Conservation (phyloP, 1,140 invertebrate genomes). For the Papilio polytes region DNA sequence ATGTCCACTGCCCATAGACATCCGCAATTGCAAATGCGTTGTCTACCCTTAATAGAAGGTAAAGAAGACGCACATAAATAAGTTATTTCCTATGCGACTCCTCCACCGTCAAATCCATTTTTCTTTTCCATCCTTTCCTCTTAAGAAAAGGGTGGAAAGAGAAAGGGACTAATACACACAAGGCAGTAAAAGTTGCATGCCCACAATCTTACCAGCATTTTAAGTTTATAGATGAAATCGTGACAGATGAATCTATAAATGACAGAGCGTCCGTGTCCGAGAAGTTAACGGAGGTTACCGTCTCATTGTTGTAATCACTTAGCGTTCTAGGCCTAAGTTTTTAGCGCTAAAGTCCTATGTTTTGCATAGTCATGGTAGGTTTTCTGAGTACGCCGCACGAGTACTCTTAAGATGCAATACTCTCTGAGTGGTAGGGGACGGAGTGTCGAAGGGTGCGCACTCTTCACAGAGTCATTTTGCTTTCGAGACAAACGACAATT, state of each 20-base stretch:
- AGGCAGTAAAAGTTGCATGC: background rate
- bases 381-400: background rate
- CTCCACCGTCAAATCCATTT: too few relatives aligned
- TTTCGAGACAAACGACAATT: constrained; percentile 29
- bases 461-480: constrained; percentile 26
- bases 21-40: too few relatives aligned
- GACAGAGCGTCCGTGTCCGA: background rate
- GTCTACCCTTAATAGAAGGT: too few relatives aligned
- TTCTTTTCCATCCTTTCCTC: too few relatives aligned
- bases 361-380: background rate
- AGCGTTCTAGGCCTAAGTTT: background rate
- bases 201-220: background rate
- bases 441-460: constrained; percentile 21
- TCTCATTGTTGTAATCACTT: constrained; percentile 10
- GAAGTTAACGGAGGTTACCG: background rate
- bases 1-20: too few relatives aligned
- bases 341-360: background rate
- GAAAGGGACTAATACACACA: too few relatives aligned
- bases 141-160: too few relatives aligned
- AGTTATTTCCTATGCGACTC: too few relatives aligned
- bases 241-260: constrained; percentile 3
- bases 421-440: constrained; percentile 17
- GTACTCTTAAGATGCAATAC: constrained; percentile 23
- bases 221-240: background rate
- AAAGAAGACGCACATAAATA: too few relatives aligned